phyloP scores from a whole-genome alignment of 2,888 invertebrate genomes.

The Callyntrura sp. region DNA sequence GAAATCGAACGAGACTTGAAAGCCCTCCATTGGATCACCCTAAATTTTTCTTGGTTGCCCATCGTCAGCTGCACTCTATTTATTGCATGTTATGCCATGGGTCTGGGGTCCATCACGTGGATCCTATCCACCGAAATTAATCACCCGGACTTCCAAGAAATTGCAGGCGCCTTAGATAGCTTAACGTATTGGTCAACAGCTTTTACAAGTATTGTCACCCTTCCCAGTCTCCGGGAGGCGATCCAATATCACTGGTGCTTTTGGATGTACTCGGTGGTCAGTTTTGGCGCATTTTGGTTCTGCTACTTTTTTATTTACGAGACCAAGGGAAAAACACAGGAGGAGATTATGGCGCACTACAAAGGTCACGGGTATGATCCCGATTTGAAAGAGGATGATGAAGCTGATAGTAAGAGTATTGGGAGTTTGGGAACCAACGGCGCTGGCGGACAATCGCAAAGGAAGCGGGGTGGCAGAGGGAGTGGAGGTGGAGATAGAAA shows the following conservation, averaged over 20 bases:
- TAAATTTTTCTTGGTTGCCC: constrained; percentile 37
- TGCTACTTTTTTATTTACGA: constrained; percentile 33
- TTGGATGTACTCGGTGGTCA: not conserved
- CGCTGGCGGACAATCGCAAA: no score
- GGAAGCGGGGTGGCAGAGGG: not conserved
- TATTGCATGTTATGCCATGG: constrained; percentile 22
- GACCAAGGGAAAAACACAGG: constrained; percentile 52
- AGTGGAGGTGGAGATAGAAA: not conserved
- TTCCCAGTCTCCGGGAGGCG: not conserved
- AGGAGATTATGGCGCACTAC: constrained; percentile 56
- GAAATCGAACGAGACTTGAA: not conserved
- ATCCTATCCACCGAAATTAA: constrained; percentile 46
- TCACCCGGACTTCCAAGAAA: constrained; percentile 61
- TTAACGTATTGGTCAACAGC: constrained; percentile 48
- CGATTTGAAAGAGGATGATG: constrained; percentile 6
- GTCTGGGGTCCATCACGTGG: constrained; percentile 55
- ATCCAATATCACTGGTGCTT: constrained; percentile 35
- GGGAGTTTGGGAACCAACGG: no score
- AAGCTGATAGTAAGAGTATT: constrained; percentile 20
- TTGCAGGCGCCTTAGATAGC: constrained; percentile 12
- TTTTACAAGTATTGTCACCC: not conserved
- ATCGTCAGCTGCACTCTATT: not conserved
- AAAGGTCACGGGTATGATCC: not conserved
- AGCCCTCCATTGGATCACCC: not conserved
- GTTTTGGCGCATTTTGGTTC: not conserved